Base-by-base conservation (phyloP, 2,888 invertebrate genomes). In the Pollenia griseotomentosa region DNA sequence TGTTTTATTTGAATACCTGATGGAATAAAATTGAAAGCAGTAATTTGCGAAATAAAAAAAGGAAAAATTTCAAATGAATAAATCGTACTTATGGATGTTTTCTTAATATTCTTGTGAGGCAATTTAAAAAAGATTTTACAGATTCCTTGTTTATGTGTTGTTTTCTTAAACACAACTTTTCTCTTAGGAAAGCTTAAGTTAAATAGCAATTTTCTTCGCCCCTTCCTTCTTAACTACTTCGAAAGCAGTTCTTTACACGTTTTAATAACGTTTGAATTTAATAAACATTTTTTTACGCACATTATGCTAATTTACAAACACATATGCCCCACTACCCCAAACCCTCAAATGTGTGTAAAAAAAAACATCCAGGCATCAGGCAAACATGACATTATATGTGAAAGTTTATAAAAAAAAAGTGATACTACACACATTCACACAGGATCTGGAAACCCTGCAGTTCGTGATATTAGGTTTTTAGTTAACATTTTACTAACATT, bases 221-320 rank as follows among this genome's bases (percentile, higher is more conserved):
- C 66, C 73, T 53, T 75, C 33, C 44, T 57, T 68, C 59, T 75
- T 61, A 77, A 81, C 44, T 59, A 46, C 71, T 71, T 61, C 48
- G 44, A 51, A 51, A 73, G 68, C 51, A 73, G 23, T 78, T 57
- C n/a, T 74, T 70, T 80, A 70, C 40, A 57, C 78, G 83, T 70
- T 85, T 81, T 55, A 74, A 53, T 78, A 84, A 82, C 81, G 70
- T 87, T 87, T 82, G 81, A 84, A 87, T 87, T 87, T 68, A 82
- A 84, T 87, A 87, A 87, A 84, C 68, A 84, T 87, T 84, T 70
- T 78, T 65, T 87, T 86, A 75, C 83, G 75, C 75, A 86, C 75
- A 86, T 86, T 83, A 83, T 86, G 74, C 33, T 75, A 71, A 84
- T 68, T 75, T 42, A 66, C 33, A 14, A 33, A 40, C 19, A 46